Percentiles rank a stretch among this genome's conserved stretches.
phyloP scores from a whole-genome alignment of 2,888 invertebrate genomes.

The Tortricodes alternella region DNA sequence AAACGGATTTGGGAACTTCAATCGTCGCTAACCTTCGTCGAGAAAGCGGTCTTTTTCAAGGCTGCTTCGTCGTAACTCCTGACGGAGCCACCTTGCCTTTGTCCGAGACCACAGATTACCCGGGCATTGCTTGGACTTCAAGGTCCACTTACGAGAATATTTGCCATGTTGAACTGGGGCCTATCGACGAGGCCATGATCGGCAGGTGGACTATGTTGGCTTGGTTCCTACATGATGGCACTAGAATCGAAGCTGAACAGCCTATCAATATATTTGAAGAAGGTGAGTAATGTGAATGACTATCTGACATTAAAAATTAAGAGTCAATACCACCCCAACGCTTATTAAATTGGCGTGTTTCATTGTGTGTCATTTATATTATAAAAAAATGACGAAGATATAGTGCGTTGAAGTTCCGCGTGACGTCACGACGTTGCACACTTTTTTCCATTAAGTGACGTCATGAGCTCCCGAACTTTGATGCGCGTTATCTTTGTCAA shows the following conservation, averaged over 20 bases:
- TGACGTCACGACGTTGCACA: too few species aligned
- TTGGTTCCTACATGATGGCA: constrained; percentile 23
- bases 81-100: constrained; percentile 24
- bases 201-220: constrained; percentile 21
- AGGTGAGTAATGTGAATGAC: constrained; percentile 16
- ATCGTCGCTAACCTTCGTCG: constrained; percentile 14
- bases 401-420: too few species aligned
- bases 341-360: too few species aligned
- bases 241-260: constrained; percentile 19
- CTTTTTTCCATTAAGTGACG: too few species aligned
- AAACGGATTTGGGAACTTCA: constrained; percentile 2
- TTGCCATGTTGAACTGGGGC: constrained; percentile 17
- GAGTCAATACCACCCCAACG: too few species aligned
- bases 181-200: constrained; percentile 8
- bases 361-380: too few species aligned
- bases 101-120: constrained; percentile 15
- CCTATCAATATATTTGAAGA: constrained; percentile 8
- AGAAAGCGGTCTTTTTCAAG: constrained; percentile 19
- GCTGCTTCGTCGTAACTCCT: constrained; percentile 26
- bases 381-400: too few species aligned
- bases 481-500: too few species aligned
- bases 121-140: constrained; percentile 16
- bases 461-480: too few species aligned
- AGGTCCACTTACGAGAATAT: constrained; percentile 4
- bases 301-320: too few species aligned